Evolutionary conservation across 2,888 invertebrate species (phyloP), one percentile per base, ranked within the genome.

Genomic region (Drymonia ruficornis): DNA sequence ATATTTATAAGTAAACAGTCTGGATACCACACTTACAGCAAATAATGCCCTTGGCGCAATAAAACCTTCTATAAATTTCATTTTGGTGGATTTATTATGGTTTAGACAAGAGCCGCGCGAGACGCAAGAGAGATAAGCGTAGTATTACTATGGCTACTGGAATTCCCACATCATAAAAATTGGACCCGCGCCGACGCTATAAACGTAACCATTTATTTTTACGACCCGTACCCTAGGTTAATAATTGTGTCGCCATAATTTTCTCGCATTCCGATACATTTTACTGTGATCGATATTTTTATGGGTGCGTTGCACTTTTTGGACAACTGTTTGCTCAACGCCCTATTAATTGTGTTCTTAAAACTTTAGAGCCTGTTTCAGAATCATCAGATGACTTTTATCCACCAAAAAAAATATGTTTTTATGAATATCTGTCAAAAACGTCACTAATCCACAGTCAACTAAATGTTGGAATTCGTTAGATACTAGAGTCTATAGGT

Each of bases 201-300:
- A 86, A 87, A 86, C 80, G 65, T 72, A 83, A 84, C 85, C 84
- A 84, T 89, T 89, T 85, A 84, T 78, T 87, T 89, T 89, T 88
- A 89, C 78, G 84, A 80, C 80, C 76, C 80, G 81, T 82, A 80
- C 82, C 86, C 80, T 70, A 64, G 76, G 76, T 82, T 80, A 81
- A 87, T 89, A 86, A 89, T 87, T 87, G 83, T 82, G 81, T 81
- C 76, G 70, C 75, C 76, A 76, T 86, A 80, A 80, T 81, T 82
- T 81, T 71, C 72, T 70, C 70, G 72, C 67, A 72, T 75, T 70
- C 70, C 70, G 67, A 74, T 76, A 70, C 63, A 70, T 67, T 73
- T 76, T 68, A 68, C 65, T 65, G 49, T 50, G 56, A 61, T 58
- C 56, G 58, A 16, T 55, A 45, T 53, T 67, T 74, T 64, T 72